These are phyloP conservation scores for Nyctereutes procyonoides DNA, from an alignment of 2,113 vertebrate genomes.

Conservation along the genomic window DNA sequence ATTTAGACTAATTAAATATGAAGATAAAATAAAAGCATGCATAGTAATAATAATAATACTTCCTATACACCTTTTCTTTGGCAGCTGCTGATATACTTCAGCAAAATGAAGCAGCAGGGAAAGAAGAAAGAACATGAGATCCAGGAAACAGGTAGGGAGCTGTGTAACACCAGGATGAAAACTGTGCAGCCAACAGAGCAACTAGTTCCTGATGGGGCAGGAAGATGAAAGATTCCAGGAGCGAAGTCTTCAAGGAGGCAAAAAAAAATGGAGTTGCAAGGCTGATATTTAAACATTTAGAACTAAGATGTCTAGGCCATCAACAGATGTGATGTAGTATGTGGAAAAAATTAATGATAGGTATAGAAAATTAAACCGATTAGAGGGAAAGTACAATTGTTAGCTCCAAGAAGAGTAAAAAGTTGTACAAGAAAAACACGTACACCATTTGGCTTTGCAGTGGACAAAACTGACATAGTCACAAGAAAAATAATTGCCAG, in stretches of 20 bases:
- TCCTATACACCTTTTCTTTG: not conserved
- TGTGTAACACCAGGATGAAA: not conserved
- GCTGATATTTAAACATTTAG: not conserved
- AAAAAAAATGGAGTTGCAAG: not conserved
- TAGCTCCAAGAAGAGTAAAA: not conserved
- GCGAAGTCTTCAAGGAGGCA: not conserved
- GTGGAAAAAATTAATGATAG: not conserved
- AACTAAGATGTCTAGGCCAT: not conserved
- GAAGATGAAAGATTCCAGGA: not conserved
- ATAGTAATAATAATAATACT: not conserved
- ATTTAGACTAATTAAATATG: not conserved
- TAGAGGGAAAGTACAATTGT: not conserved
- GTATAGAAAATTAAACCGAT: not conserved
- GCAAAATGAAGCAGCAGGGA: not conserved
- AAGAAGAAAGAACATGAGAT: not conserved
- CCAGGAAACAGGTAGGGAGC: not conserved
- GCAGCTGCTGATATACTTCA: not conserved
- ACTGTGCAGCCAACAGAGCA: not conserved
- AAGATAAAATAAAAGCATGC: slow-evolving; percentile 8
- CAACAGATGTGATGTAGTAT: not conserved
- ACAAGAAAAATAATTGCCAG: not conserved
- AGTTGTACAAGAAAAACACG: not conserved
- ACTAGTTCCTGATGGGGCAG: not conserved
- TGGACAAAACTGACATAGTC: not conserved
- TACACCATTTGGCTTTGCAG: not conserved